Base-by-base conservation (phyloP, 2,888 invertebrate species). In the Marasmarcha lunaedactyla region DNA sequence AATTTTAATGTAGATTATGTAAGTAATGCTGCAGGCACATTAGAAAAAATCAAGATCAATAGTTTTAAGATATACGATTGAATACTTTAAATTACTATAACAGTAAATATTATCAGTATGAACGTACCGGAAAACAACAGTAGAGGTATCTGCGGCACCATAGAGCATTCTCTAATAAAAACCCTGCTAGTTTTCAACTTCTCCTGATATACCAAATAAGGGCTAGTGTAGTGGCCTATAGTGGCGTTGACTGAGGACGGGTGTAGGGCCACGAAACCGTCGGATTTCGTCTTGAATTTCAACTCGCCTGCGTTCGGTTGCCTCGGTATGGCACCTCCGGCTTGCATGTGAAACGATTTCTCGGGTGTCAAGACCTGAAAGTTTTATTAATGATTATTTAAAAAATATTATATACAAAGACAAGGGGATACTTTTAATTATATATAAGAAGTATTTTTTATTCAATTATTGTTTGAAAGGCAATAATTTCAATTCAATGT, bases 171-270 rank as follows among this genome's bases (percentile, higher is more conserved):
- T 33, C 92, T 81, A 14, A 94, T 90, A 56, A 90, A 94, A 25
- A 94, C 89, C 52, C 88, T 85, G 2, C 89, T 90, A 0, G 94
- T 94, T 60, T 90, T 91, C 13, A 93, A 88, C 65, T 94, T 94
- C 63, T 94, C 94, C 59, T 93, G 93, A 57, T 89, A 94, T 14
- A 93, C 90, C 33, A 94, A 63, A 57, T 91, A 94, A 0, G 93
- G 92, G 55, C 92, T 90, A 6, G 86, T 73, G 58, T 88, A 94
- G 55, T 87, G 77, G 0, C 86, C 86, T 0, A 88, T 74, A 6
- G 71, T 78, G 1, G 89, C 88, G 62, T 92, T 92, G 0, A 93
- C 87, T 0, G 93, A 93, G 0, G 92, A 91, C 0, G 93, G 93
- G 68, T 93, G 93, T 1, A 93, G 68, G 10, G 85, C 74, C 0